phyloP scores from a whole-genome alignment of 2,113 vertebrate genomes.

The Protobothrops flavoviridis region DNA sequence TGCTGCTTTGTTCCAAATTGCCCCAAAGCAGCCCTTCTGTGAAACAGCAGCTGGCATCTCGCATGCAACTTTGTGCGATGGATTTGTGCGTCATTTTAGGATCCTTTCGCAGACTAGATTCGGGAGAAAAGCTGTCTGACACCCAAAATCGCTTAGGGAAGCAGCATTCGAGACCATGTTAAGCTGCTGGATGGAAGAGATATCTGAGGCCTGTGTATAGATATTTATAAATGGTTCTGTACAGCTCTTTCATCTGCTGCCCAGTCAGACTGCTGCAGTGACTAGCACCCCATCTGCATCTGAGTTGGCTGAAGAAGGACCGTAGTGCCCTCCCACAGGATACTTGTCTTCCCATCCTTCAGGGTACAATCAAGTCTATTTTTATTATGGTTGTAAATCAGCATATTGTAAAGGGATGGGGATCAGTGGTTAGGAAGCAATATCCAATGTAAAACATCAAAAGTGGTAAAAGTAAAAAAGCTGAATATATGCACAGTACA shows the following conservation, averaged over 20 bases:
- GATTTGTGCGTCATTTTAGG: background rate
- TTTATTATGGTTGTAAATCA: background rate
- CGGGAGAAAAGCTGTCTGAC: background rate
- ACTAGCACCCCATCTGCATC: too few species aligned
- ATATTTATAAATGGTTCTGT: background rate
- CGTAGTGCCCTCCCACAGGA: background rate
- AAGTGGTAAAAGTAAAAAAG: background rate
- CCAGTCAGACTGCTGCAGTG: background rate
- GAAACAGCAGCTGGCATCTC: rapidly evolving
- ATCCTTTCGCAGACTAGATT: background rate
- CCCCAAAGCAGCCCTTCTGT: too few species aligned
- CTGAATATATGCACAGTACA: background rate
- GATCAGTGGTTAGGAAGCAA: background rate
- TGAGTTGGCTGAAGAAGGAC: too few species aligned
- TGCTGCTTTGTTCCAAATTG: background rate
- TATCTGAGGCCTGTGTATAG: background rate
- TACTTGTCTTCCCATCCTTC: background rate
- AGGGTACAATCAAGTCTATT: background rate
- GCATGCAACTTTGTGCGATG: background rate
- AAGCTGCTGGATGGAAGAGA: background rate
- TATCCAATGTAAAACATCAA: background rate
- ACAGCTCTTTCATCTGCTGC: background rate
- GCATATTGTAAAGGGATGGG: background rate
- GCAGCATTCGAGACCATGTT: background rate
- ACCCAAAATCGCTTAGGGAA: background rate